A percentile compares a stretch with the other conserved stretches of the same genome.
These are phyloP conservation scores for Puma concolor DNA, from an alignment of 2,113 vertebrate species.

Conservation along the genomic window DNA sequence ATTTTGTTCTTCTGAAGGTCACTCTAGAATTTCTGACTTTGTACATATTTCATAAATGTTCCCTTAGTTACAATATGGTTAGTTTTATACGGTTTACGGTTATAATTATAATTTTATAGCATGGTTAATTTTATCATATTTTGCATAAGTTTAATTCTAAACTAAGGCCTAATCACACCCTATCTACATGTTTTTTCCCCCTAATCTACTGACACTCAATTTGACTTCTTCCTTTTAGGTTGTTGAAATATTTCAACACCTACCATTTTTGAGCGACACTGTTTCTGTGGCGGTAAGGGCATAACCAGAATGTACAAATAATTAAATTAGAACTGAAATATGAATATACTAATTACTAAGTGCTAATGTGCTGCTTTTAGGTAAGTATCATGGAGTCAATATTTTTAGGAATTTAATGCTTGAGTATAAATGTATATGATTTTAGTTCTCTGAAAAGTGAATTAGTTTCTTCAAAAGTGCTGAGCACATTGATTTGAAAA, in stretches of 20 bases:
- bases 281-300: conserved; percentile 30
- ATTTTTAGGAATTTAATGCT: conserved; percentile 65
- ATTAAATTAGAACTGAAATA: conserved; percentile 38
- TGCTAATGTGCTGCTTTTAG: conserved; percentile 3
- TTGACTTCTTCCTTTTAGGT: background rate
- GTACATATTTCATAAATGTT: background rate
- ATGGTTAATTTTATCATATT: background rate
- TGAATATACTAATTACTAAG: conserved; percentile 3
- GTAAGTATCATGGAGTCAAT: conserved; percentile 31
- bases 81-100: background rate
- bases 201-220: background rate
- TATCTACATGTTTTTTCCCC: background rate
- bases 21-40: background rate
- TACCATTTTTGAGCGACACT: background rate
- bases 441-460: conserved; percentile 67
- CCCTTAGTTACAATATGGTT: background rate
- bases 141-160: background rate
- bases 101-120: background rate
- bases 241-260: conserved; percentile 48
- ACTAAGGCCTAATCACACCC: background rate
- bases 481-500: conserved; percentile 81
- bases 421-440: conserved; percentile 64
- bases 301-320: conserved; percentile 13
- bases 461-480: conserved; percentile 63
- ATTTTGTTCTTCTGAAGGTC: conserved; percentile 35